Conservation (phyloP, 2,113 vertebrate species). For the Parus major region DNA sequence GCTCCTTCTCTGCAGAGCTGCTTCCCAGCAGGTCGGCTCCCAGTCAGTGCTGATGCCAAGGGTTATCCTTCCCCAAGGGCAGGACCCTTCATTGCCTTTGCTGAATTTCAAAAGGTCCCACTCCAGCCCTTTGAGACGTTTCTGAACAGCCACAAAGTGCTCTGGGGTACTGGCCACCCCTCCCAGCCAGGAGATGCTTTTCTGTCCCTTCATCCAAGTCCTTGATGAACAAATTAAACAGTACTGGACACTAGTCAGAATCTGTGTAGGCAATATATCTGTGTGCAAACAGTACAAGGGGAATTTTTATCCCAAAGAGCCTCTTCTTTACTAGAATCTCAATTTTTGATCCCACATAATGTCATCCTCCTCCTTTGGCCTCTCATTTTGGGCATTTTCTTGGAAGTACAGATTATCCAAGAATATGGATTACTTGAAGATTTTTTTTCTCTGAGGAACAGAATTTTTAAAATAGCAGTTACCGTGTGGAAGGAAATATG, state of each 20-base stretch:
- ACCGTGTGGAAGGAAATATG: neutral
- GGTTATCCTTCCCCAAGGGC: neutral
- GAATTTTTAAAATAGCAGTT: neutral
- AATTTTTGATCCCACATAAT: neutral
- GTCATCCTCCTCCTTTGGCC: neutral
- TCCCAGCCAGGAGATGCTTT: neutral
- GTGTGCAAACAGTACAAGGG: neutral
- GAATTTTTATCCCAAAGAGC: neutral
- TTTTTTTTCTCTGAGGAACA: neutral
- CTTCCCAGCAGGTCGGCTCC: neutral
- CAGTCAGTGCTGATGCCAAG: neutral
- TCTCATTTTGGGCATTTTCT: neutral
- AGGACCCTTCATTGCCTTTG: neutral
- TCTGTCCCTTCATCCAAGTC: neutral
- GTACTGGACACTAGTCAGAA: neutral
- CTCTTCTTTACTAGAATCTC: neutral
- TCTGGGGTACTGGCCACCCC: neutral
- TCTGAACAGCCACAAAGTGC: accelerated
- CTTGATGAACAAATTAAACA: neutral
- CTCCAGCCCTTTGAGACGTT: neutral
- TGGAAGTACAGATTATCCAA: neutral
- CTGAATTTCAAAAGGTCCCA: neutral
- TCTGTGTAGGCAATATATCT: neutral
- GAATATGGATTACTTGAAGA: neutral
- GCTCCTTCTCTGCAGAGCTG: neutral